A percentile compares a stretch with the other conserved stretches of the same genome.
Evolutionary conservation across 2,797 vertebrate species (phyloP).

Genomic region (Sitta carolinensis): DNA sequence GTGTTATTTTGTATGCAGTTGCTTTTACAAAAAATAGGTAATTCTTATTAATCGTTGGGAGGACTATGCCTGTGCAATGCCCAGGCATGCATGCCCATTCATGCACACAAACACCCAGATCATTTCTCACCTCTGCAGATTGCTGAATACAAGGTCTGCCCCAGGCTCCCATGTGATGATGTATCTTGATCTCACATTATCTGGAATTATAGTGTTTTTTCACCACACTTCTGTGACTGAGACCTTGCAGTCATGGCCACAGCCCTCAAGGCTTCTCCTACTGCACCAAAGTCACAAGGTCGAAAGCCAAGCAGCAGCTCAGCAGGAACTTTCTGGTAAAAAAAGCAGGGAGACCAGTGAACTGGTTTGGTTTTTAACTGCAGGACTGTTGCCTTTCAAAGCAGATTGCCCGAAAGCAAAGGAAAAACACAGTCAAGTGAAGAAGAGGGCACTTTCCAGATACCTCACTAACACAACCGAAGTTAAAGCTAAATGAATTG

Average conservation of each 20-base stretch:
- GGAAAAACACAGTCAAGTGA: not conserved
- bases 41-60: not conserved
- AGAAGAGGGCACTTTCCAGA: not conserved
- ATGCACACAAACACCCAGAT: not conserved
- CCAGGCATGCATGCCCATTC: no score
- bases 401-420: not conserved
- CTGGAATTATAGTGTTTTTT: accelerated
- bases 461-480: not conserved
- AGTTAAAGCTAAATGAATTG: not conserved
- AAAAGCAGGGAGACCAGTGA: not conserved
- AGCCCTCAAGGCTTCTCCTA: not conserved
- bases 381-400: not conserved
- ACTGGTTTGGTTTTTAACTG: not conserved
- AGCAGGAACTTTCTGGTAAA: not conserved
- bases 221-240: not conserved
- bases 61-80: accelerated
- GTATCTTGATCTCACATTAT: not conserved
- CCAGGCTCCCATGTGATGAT: not conserved
- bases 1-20: not conserved
- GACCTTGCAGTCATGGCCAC: not conserved
- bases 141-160: not conserved
- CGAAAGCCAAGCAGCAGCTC: not conserved
- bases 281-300: not conserved
- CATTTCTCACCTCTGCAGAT: not conserved
- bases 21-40: not conserved